Evolutionary conservation across 2,797 vertebrate species (phyloP).

Genomic region (Neosilurus hyrtlii): DNA sequence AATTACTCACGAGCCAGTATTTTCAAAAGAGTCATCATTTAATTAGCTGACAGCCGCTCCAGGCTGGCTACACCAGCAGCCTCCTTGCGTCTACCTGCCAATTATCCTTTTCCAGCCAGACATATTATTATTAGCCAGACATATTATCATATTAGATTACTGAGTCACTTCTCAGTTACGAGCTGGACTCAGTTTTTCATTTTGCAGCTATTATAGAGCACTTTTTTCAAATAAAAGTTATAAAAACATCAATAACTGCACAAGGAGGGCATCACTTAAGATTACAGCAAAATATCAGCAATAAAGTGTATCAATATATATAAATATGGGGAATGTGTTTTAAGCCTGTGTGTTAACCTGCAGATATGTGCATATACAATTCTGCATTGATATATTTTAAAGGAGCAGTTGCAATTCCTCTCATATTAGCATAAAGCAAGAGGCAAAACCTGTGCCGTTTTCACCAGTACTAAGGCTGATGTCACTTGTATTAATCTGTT

Average conservation of each 20-base stretch:
- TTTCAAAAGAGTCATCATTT: constrained; percentile 44
- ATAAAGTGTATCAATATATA: not conserved
- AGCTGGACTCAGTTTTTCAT: constrained; percentile 35
- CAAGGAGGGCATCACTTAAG: not conserved
- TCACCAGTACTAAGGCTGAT: not conserved
- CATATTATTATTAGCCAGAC: constrained; percentile 47
- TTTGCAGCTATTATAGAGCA: constrained; percentile 24
- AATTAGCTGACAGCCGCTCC: constrained; percentile 45
- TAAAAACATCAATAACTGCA: constrained; percentile 4
- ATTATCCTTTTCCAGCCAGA: constrained; percentile 45
- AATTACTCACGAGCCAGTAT: constrained; percentile 13
- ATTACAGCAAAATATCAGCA: not conserved
- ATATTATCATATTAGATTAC: constrained; percentile 47
- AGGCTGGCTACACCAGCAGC: constrained; percentile 10
- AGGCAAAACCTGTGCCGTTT: not conserved
- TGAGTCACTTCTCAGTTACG: constrained; percentile 47
- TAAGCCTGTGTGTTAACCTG: constrained; percentile 1
- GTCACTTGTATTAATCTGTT: not conserved
- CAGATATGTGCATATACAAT: not conserved
- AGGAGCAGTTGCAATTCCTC: not conserved
- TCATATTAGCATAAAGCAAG: not conserved
- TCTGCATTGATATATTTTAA: not conserved
- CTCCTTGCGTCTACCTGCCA: constrained; percentile 42
- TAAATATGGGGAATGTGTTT: not conserved
- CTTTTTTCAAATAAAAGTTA: constrained; percentile 28